Base-by-base conservation (phyloP, 2,888 invertebrate genomes). In the Xestobium rufovillosum region DNA sequence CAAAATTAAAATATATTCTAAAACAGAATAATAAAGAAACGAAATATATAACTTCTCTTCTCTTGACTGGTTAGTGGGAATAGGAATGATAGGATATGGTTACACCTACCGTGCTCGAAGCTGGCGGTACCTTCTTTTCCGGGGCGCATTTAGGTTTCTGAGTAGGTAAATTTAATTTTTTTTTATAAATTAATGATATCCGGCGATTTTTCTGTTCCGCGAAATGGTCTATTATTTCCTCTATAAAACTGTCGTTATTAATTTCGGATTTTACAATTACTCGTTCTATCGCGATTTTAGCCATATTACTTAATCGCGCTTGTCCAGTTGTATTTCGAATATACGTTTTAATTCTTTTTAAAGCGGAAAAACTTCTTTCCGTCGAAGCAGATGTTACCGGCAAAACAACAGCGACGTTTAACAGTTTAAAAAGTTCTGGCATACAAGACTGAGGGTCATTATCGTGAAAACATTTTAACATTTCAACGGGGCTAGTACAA, bases 171-270 rank as follows among this genome's bases (percentile, higher is more conserved):
- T 19, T 8, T 19, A 19, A n/a, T 8, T 19, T 19, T 6, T 19
- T 19, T 19, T 19, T 19, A 19, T 19, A 19, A n/a, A 19, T 19
- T 6, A 19, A n/a, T 19, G 6, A 6, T 8, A 19, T 19, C n/a
- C 23, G 6, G 6, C 23, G 6, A 6, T 19, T n/a, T 19, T 19
- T 19, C n/a, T 19, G 23, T 19, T 6, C 6, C 6, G 23, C 23
- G 23, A 19, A 19, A n/a, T 19, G 23, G 23, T 19, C 23, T 19
- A 19, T 19, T 19, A 19, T 19, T 6, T 19, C n/a, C 6, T 19
- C 23, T 6, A 8, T 8, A 19, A 19, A 19, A n/a, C n/a, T 6
- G n/a, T 6, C 6, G n/a, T 19, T 19, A 8, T 19, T n/a, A 19
- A 19, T 6, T 19, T 19, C 23, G n/a, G n/a, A n/a, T 19, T 19